These are phyloP conservation scores for Petrocephalus zakoni DNA, from an alignment of 2,113 vertebrate genomes.

Conservation along the genomic window DNA sequence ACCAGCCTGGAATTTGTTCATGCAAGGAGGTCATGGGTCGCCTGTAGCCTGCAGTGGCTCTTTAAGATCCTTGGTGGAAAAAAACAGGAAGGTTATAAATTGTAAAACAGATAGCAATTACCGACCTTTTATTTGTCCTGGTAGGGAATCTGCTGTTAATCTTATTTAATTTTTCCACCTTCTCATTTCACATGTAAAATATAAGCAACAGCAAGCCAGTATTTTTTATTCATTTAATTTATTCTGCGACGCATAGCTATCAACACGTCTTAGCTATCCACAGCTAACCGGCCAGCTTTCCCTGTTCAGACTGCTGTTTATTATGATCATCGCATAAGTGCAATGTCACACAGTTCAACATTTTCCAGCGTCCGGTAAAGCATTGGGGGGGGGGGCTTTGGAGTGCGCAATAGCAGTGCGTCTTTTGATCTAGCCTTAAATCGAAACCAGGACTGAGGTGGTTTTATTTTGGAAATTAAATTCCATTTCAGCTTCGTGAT, in stretches of 20 bases:
- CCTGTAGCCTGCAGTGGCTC: neutral
- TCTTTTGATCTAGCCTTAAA: neutral
- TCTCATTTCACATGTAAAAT: neutral
- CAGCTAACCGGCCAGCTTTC: neutral
- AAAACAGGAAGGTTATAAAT: neutral
- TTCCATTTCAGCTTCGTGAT: conserved; percentile 9
- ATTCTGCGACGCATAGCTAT: neutral
- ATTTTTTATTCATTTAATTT: neutral
- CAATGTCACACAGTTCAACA: neutral
- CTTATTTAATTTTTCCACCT: neutral
- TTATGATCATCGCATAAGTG: neutral
- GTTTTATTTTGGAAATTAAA: conserved; percentile 13
- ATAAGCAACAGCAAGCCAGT: neutral
- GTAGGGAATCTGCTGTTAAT: neutral
- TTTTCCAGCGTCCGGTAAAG: neutral
- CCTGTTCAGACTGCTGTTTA: neutral
- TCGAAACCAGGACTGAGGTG: neutral
- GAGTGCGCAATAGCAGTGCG: neutral
- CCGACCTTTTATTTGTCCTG: conserved; percentile 1
- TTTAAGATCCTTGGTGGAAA: neutral
- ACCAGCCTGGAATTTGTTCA: neutral
- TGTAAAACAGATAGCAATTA: neutral
- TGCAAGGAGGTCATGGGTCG: neutral
- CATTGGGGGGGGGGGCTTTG: neutral
- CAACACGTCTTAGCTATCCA: neutral